phyloP scores from a whole-genome alignment of 2,113 vertebrate genomes.

The Antechinus stuartii region DNA sequence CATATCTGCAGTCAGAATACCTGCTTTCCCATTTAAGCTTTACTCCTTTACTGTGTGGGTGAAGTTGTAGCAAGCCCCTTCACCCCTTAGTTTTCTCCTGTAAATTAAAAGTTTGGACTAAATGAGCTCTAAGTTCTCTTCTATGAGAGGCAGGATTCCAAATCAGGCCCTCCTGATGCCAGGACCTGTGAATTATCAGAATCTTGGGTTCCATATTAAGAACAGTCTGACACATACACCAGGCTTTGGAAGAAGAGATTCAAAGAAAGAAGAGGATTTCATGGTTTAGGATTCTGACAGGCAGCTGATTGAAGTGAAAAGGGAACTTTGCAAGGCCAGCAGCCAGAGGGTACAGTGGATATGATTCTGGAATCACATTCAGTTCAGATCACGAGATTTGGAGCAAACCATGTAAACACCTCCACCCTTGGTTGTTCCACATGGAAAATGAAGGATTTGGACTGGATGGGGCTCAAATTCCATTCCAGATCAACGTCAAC shows the following conservation, averaged over 20 bases:
- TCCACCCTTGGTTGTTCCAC: neutral
- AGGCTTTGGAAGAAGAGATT: neutral
- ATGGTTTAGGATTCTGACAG: neutral
- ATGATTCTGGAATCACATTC: neutral
- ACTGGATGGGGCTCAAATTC: neutral
- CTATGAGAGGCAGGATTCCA: neutral
- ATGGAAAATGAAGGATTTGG: neutral
- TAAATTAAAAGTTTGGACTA: neutral
- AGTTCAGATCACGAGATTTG: neutral
- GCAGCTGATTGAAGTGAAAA: neutral
- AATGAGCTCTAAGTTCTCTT: neutral
- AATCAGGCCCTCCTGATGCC: neutral
- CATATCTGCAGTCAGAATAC: neutral
- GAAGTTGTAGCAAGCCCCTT: neutral
- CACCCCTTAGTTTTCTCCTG: neutral
- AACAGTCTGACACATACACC: neutral
- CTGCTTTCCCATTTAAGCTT: neutral
- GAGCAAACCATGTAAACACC: neutral
- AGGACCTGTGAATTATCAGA: neutral
- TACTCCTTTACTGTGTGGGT: neutral
- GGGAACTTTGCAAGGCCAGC: neutral
- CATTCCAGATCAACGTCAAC: neutral
- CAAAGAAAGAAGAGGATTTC: neutral
- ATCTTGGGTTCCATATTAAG: neutral
- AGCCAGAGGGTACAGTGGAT: neutral